A percentile compares a stretch with the other conserved stretches of the same genome.
Conservation (phyloP, 30 jellyfish, hydroid and myxozoan genomes). For the Cassiopea andromeda region DNA sequence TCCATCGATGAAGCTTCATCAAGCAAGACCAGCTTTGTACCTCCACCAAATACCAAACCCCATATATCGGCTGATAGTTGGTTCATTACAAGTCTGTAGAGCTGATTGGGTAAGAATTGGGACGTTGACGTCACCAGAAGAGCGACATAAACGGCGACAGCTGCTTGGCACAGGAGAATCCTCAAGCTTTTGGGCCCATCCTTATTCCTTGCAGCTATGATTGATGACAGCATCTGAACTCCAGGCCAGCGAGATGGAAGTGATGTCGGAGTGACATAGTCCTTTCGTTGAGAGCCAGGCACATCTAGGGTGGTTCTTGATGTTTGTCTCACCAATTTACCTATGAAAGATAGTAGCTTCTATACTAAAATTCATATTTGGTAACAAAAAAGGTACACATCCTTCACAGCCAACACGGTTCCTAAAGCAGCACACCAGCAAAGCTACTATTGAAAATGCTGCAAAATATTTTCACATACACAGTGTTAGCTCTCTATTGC, state of each 20-base stretch:
- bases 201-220: constrained; percentile 82
- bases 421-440: too few relatives aligned
- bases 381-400: too few relatives aligned
- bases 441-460: too few relatives aligned
- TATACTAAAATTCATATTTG: too few relatives aligned
- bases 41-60: constrained; percentile 99
- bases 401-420: too few relatives aligned
- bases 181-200: constrained; percentile 80
- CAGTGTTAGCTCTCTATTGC: too few relatives aligned
- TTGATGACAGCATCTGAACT: constrained; percentile 81
- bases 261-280: constrained; percentile 84
- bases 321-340: constrained; percentile 78
- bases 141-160: constrained; percentile 90
- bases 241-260: constrained; percentile 99
- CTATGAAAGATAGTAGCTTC: constrained; percentile 10
- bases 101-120: constrained; percentile 81
- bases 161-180: constrained; percentile 90
- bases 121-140: constrained; percentile 88
- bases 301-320: constrained; percentile 62
- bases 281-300: constrained; percentile 55
- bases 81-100: constrained; percentile 84
- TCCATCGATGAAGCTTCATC: constrained; percentile 70
- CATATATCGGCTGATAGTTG: constrained; percentile 77
- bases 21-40: constrained; percentile 85
- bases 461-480: too few relatives aligned